Evolutionary conservation across 2,888 invertebrate species (phyloP), one percentile per base, ranked within the genome.

Genomic region (Chromoteleia sp.): DNA sequence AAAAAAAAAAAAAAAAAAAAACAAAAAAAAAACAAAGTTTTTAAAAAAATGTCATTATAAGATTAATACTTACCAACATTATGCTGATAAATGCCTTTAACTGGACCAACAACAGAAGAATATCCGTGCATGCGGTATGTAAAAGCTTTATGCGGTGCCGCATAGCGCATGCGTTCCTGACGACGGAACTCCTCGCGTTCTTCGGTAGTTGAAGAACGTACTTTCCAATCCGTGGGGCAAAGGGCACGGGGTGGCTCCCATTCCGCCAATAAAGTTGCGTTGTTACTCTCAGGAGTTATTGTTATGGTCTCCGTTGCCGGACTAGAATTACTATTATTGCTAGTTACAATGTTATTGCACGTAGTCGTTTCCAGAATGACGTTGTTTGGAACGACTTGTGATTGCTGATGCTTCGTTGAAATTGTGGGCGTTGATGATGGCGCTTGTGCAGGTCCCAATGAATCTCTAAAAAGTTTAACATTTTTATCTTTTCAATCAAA

Each of bases 41-140:
- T n/a, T n/a, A n/a, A n/a, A n/a, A n/a, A n/a, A n/a, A n/a, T n/a
- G n/a, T n/a, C n/a, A n/a, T n/a, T n/a, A n/a, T n/a, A n/a, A 10
- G 6, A 39, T 8, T 43, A 12, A 58, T 39, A 84, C 88, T 80
- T 84, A 88, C 94, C 93, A 50, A 93, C 92, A 56, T 94, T 93
- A 70, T 94, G 94, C 65, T 94, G 94, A 89, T 96, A 96, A 84
- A 96, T 95, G 36, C 96, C 96, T 90, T 96, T 96, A 0, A 97
- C 95, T 0, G 96, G 97, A 0, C 96, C 97, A 2, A 97, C 97
- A 4, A 96, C 95, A 50, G 95, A 95, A 85, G 96, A 96, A 88
- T 96, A 98, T 84, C 96, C 97, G 89, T 98, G 96, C 93, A 97
- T 95, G 12, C 95, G 93, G 88, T 97, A 98, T 0, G 98, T 98